Percentiles rank a stretch among this genome's conserved stretches.
These are phyloP conservation scores for Chorisops tibialis DNA, from an alignment of 2,888 invertebrate genomes.

Conservation along the genomic window DNA sequence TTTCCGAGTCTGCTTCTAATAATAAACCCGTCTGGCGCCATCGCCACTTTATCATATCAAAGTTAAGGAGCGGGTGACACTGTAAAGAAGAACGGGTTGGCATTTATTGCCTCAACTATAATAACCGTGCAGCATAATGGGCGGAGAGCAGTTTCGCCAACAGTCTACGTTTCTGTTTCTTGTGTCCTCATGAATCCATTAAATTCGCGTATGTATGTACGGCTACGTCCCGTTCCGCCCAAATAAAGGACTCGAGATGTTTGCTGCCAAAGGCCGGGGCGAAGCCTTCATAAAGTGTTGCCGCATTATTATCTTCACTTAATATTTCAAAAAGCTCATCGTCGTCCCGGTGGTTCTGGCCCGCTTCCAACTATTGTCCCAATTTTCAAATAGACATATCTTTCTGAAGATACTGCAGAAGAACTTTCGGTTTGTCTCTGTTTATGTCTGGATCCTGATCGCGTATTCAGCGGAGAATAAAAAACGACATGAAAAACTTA, in stretches of 20 bases:
- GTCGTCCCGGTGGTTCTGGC: too few relatives aligned
- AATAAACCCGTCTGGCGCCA: conserved; percentile 26
- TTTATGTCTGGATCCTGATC: too few relatives aligned
- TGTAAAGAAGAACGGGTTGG: conserved; percentile 11
- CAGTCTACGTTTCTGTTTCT: not conserved
- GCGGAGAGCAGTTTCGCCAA: too few relatives aligned
- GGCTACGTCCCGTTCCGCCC: too few relatives aligned
- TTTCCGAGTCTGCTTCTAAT: not conserved
- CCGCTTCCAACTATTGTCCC: too few relatives aligned
- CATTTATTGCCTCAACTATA: conserved; percentile 19
- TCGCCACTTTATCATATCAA: conserved; percentile 24
- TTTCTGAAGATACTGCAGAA: too few relatives aligned
- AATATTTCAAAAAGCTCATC: conserved; percentile 34
- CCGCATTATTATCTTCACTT: conserved; percentile 50
- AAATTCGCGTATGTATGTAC: conserved; percentile 3
- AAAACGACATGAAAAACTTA: too few relatives aligned
- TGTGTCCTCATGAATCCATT: conserved; percentile 6
- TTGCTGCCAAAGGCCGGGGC: not conserved
- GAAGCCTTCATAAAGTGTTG: conserved; percentile 44
- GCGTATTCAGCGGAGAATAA: too few relatives aligned
- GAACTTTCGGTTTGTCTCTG: too few relatives aligned
- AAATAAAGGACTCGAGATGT: too few relatives aligned
- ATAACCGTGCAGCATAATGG: not conserved
- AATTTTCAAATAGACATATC: too few relatives aligned
- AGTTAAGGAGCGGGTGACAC: conserved; percentile 15